Conservation (phyloP, 2,113 vertebrate genomes). For the Promerops cafer region DNA sequence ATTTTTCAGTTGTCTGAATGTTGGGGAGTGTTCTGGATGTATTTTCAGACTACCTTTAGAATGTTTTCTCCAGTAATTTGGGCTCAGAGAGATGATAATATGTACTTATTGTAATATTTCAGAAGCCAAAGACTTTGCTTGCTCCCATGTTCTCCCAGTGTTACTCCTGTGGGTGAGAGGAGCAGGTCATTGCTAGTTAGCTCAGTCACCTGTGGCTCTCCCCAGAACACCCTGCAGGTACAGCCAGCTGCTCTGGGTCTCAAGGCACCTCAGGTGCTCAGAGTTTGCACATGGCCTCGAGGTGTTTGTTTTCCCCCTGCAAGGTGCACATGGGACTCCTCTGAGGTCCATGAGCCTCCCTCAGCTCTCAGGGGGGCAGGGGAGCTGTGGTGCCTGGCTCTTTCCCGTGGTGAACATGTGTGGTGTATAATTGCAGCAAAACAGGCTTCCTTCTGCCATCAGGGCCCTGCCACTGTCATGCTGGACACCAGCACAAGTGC, state of each 20-base stretch:
- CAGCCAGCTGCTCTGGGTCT: not conserved
- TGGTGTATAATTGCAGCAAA: fast-evolving
- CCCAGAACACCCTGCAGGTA: not conserved
- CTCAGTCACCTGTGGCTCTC: not conserved
- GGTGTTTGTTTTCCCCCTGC: not conserved
- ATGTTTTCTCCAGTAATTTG: not conserved
- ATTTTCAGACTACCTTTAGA: not conserved
- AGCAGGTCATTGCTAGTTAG: not conserved
- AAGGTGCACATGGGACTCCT: not conserved
- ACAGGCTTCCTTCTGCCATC: not conserved
- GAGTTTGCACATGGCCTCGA: not conserved
- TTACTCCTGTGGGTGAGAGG: not conserved
- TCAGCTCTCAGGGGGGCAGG: not conserved
- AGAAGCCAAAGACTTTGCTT: not conserved
- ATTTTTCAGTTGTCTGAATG: not conserved
- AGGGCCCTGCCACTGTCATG: not conserved
- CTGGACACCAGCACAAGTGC: fast-evolving
- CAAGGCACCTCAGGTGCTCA: not conserved
- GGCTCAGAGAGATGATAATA: not conserved
- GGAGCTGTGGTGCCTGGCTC: not conserved
- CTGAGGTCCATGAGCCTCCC: fast-evolving
- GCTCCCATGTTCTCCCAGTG: not conserved
- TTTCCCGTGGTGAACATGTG: not conserved
- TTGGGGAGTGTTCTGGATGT: not conserved
- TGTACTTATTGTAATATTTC: not conserved